These are phyloP conservation scores for Temnothorax nylanderi DNA, from an alignment of 1,140 invertebrate species.

Conservation along the genomic window DNA sequence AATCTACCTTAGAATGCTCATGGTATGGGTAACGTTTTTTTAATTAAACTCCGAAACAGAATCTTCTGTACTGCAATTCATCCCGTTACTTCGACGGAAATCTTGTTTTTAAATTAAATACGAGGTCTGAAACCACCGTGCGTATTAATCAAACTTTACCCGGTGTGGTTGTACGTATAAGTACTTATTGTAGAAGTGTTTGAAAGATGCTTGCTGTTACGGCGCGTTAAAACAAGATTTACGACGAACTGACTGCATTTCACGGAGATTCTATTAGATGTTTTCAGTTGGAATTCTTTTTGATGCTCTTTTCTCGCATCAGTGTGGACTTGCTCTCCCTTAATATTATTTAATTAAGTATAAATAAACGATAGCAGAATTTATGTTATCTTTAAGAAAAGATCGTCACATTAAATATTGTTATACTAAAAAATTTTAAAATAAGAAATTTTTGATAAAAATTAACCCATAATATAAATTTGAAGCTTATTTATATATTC, in stretches of 20 bases:
- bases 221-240: conserved; percentile 1
- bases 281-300: background rate
- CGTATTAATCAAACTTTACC: conserved; percentile 44
- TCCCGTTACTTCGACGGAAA: background rate
- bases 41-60: conserved; percentile 36
- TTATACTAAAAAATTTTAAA: background rate
- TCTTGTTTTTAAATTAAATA: conserved; percentile 29
- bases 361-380: background rate
- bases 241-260: background rate
- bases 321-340: background rate
- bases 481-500: conserved; percentile 1
- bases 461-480: background rate
- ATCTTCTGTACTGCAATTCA: background rate
- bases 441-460: background rate
- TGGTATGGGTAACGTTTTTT: background rate
- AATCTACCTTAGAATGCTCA: background rate
- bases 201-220: background rate
- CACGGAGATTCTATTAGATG: conserved; percentile 1
- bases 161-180: background rate
- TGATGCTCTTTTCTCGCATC: background rate
- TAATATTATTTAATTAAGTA: conserved; percentile 7
- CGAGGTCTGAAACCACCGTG: background rate
- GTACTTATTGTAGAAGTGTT: background rate
- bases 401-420: background rate
- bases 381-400: background rate